Percentiles rank a stretch among this genome's conserved stretches.
Evolutionary conservation across 2,797 vertebrate genomes (phyloP).

Genomic region (Austrolebias charrua): DNA sequence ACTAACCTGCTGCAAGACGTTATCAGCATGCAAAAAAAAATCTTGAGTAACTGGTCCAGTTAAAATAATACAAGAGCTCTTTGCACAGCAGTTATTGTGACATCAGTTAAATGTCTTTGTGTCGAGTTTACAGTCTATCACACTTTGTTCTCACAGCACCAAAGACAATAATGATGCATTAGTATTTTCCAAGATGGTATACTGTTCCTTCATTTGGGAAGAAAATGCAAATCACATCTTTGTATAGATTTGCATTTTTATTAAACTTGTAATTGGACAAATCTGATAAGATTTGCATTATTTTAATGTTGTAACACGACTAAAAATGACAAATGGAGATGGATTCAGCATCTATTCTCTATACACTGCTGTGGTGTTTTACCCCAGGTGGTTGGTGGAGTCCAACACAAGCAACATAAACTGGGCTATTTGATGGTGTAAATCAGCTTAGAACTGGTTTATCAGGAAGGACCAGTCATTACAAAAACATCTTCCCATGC

Average conservation of each 20-base stretch:
- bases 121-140: background rate
- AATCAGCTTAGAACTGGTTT: constrained; percentile 26
- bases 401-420: background rate
- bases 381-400: background rate
- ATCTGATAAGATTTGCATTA: too few relatives aligned
- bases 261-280: too few relatives aligned
- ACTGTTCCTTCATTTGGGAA: background rate
- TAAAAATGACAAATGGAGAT: too few relatives aligned
- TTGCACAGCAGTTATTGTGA: background rate
- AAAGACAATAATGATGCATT: background rate
- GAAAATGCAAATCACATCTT: background rate
- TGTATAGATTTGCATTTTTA: too few relatives aligned
- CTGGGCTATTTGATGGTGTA: constrained; percentile 2
- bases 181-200: background rate
- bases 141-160: too few relatives aligned
- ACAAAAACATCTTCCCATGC: constrained; percentile 6
- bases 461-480: constrained; percentile 15
- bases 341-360: too few relatives aligned
- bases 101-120: background rate
- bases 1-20: background rate
- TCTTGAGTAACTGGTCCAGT: background rate
- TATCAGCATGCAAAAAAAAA: too few relatives aligned
- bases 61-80: background rate
- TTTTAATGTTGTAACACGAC: too few relatives aligned
- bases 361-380: background rate